These are phyloP conservation scores for Trichonephila clavata DNA, from an alignment of 1,140 invertebrate genomes.

Conservation along the genomic window DNA sequence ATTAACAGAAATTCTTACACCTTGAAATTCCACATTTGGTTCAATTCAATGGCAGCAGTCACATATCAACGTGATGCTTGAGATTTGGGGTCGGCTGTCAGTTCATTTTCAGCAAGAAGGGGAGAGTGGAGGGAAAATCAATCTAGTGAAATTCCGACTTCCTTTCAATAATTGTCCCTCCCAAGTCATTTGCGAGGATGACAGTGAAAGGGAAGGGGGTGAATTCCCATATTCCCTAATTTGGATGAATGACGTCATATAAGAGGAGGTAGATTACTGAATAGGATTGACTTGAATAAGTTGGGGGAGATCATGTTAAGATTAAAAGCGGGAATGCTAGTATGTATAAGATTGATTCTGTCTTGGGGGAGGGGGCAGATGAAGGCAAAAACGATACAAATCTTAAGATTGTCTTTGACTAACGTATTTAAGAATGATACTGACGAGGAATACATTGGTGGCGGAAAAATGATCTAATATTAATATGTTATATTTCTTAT, in stretches of 20 bases:
- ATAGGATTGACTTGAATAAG: not conserved
- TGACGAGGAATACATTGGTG: not conserved
- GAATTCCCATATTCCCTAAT: slow-evolving; percentile 30
- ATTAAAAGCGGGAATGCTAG: not conserved
- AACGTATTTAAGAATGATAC: not conserved
- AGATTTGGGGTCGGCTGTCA: not conserved
- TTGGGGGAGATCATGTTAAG: not conserved
- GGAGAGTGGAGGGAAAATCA: slow-evolving; percentile 10
- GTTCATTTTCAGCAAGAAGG: not conserved
- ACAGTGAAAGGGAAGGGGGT: slow-evolving; percentile 4
- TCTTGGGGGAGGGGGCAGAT: not conserved
- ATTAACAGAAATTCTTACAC: not conserved
- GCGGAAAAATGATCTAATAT: no score
- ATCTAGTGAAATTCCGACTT: slow-evolving; percentile 49
- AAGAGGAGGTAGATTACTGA: not conserved
- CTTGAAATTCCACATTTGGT: not conserved
- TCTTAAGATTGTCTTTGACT: no score
- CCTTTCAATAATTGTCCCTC: slow-evolving; percentile 55
- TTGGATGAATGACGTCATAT: slow-evolving; percentile 33
- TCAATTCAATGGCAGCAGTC: not conserved
- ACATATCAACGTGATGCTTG: not conserved
- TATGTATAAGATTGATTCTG: not conserved
- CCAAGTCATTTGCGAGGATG: slow-evolving; percentile 1
- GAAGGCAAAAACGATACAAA: no score
- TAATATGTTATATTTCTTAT: no score